phyloP scores from a whole-genome alignment of 1,140 invertebrate genomes.

The Trichonephila clavipes region DNA sequence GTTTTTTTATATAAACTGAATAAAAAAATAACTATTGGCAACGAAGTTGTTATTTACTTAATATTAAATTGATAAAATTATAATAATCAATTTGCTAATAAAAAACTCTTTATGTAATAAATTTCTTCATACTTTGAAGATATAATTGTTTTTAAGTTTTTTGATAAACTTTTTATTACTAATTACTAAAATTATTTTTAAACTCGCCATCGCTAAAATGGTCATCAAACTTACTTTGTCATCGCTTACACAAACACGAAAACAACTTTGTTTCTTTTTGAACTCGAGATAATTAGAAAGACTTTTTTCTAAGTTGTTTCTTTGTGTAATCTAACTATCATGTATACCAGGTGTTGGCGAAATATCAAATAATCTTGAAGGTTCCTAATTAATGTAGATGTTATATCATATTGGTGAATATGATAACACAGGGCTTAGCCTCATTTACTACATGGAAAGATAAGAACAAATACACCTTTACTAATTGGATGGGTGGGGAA shows the following conservation, averaged over 20 bases:
- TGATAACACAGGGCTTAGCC: background rate
- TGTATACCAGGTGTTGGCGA: background rate
- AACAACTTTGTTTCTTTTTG: background rate
- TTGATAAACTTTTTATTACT: background rate
- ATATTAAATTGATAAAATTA: background rate
- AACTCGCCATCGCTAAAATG: background rate
- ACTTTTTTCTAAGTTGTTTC: background rate
- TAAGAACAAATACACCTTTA: background rate
- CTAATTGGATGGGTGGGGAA: constrained; percentile 10
- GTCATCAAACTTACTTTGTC: background rate
- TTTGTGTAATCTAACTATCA: background rate
- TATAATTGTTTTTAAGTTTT: background rate
- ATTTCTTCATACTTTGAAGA: background rate
- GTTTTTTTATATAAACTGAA: no score
- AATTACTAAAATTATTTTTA: background rate
- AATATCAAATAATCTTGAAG: background rate
- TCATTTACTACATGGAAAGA: background rate
- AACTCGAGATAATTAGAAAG: background rate
- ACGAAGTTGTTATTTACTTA: no score
- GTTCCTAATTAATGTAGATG: constrained; percentile 27
- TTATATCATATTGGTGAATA: background rate
- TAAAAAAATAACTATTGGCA: no score
- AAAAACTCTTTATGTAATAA: background rate
- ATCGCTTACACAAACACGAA: background rate
- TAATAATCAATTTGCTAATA: background rate